Percentiles rank a stretch among this genome's conserved stretches.
phyloP scores from a whole-genome alignment of 2,797 vertebrate genomes.

The Xyrichtys novacula region DNA sequence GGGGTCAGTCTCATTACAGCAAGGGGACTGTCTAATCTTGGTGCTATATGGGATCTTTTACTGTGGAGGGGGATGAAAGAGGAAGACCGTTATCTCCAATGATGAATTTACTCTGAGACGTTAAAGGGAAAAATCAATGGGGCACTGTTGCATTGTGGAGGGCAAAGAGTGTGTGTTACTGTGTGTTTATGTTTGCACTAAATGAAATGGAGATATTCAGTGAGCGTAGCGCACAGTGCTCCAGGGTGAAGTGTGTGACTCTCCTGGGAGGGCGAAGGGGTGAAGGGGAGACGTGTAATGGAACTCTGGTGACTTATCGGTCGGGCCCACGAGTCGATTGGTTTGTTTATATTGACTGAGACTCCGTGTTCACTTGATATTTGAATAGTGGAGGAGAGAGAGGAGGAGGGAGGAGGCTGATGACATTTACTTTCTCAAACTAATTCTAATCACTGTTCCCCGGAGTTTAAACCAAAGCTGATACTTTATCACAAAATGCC shows the following conservation, averaged over 20 bases:
- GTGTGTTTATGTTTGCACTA: conserved; percentile 17
- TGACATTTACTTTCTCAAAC: conserved; percentile 48
- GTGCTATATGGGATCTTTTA: conserved; percentile 62
- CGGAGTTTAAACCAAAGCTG: conserved; percentile 48
- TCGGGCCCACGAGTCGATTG: conserved; percentile 57
- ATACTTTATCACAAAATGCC: conserved; percentile 36
- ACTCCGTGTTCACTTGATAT: conserved; percentile 69
- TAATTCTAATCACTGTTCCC: conserved; percentile 48
- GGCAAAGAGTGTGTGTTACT: conserved; percentile 7
- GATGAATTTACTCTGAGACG: conserved; percentile 76
- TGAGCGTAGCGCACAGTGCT: conserved; percentile 44
- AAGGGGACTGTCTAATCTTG: conserved; percentile 66
- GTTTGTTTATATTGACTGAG: conserved; percentile 80
- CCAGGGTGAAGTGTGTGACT: conserved; percentile 58
- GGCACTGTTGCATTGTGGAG: conserved; percentile 40
- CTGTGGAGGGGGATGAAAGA: conserved; percentile 58
- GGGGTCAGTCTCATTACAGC: conserved; percentile 77
- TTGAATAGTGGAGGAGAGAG: conserved; percentile 45
- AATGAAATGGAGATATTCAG: conserved; percentile 72
- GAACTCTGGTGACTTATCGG: conserved; percentile 75
- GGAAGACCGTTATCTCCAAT: conserved; percentile 76
- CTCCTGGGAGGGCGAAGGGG: conserved; percentile 47
- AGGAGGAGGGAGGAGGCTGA: conserved; percentile 14
- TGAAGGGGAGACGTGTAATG: conserved; percentile 70
- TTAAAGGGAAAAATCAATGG: conserved; percentile 77